phyloP scores from a whole-genome alignment of 2,888 invertebrate genomes.

The Hipparchia sbordonii region DNA sequence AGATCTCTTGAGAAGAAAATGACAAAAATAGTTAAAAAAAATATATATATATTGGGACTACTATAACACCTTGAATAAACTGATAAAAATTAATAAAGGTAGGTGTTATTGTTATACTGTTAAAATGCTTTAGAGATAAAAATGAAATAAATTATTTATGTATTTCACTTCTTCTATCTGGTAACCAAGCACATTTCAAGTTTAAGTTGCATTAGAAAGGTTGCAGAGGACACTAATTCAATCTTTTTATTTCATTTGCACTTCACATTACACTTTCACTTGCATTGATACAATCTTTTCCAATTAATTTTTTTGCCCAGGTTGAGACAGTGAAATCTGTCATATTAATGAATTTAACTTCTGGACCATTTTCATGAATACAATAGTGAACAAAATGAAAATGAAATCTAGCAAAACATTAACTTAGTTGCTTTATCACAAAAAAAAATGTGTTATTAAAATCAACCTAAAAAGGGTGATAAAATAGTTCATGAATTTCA shows the following conservation, averaged over 20 bases:
- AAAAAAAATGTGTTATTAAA: background rate
- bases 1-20: background rate
- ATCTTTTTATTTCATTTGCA: background rate
- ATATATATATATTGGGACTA: background rate
- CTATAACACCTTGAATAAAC: background rate
- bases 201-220: slow-evolving; percentile 1
- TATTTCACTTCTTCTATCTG: too few species aligned
- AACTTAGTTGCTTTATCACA: background rate
- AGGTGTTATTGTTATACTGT: too few species aligned
- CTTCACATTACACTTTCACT: slow-evolving; percentile 6
- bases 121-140: too few species aligned
- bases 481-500: background rate
- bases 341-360: background rate
- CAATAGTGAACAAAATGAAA: background rate
- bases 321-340: background rate
- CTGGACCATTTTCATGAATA: background rate
- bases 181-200: too few species aligned
- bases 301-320: background rate
- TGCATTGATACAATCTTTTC: slow-evolving; percentile 1
- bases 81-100: too few species aligned
- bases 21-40: background rate
- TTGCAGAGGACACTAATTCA: background rate
- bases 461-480: background rate
- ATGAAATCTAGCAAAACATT: background rate
- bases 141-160: too few species aligned